These are phyloP conservation scores for Pseudopodoces humilis DNA, from an alignment of 2,113 vertebrate species.

Conservation along the genomic window DNA sequence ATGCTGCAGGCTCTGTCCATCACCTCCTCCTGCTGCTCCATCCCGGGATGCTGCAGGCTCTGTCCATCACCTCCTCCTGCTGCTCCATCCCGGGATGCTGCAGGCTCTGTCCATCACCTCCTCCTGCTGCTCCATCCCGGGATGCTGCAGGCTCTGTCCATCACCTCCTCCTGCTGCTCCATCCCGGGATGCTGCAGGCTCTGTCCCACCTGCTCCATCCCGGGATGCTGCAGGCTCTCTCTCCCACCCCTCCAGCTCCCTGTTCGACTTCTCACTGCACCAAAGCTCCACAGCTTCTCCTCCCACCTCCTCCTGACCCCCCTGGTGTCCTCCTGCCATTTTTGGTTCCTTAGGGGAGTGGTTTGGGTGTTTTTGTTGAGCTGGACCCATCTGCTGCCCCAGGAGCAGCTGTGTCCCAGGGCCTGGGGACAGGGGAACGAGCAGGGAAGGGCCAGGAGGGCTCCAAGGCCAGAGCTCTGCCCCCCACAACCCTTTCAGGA, in stretches of 20 bases:
- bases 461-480: neutral
- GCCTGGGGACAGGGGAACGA: neutral
- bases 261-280: neutral
- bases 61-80: too few relatives aligned
- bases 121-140: neutral
- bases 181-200: neutral
- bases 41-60: too few relatives aligned
- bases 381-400: neutral
- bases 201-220: neutral
- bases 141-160: too few relatives aligned
- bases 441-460: neutral
- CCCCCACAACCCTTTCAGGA: neutral
- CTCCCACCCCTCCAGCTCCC: neutral
- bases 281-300: neutral
- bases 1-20: neutral
- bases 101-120: neutral
- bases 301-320: neutral
- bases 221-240: neutral
- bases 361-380: neutral
- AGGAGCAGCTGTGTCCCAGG: rapidly evolving
- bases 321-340: neutral
- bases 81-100: neutral
- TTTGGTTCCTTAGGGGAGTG: rapidly evolving
- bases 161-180: neutral
- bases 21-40: too few relatives aligned